These are phyloP conservation scores for Agonopterix arenella DNA, from an alignment of 2,888 invertebrate species.

Conservation along the genomic window DNA sequence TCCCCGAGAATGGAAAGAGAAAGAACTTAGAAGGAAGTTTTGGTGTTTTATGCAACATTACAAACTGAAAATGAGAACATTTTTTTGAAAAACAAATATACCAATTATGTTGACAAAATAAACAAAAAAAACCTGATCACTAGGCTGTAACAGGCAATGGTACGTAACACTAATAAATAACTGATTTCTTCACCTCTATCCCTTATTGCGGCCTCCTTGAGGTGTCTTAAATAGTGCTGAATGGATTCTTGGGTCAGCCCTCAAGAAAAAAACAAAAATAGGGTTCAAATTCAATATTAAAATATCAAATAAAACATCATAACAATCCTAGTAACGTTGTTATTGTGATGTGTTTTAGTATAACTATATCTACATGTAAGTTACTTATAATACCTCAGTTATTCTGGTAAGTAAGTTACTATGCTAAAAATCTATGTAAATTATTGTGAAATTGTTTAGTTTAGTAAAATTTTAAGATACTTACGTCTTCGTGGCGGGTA, in stretches of 20 bases:
- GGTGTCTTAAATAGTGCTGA: constrained; percentile 56
- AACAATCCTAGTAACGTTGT: too few relatives aligned
- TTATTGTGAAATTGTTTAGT: background rate
- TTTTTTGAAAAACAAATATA: too few relatives aligned
- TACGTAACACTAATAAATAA: constrained; percentile 33
- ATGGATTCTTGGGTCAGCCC: constrained; percentile 58
- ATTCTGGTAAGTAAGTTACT: too few relatives aligned
- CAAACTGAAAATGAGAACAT: too few relatives aligned
- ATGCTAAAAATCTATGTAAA: too few relatives aligned
- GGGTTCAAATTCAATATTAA: constrained; percentile 30
- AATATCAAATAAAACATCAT: background rate
- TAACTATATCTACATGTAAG: too few relatives aligned
- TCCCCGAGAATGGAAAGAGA: too few relatives aligned
- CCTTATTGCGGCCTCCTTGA: constrained; percentile 53
- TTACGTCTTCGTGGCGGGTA: constrained; percentile 91
- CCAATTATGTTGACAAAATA: too few relatives aligned
- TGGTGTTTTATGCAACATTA: too few relatives aligned
- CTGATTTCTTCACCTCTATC: constrained; percentile 45
- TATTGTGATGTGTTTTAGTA: too few relatives aligned
- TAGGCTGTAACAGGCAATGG: background rate
- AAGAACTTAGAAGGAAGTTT: too few relatives aligned
- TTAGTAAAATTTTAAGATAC: constrained; percentile 43
- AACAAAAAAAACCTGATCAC: background rate
- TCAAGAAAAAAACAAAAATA: constrained; percentile 45
- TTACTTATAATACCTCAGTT: too few relatives aligned